Evolutionary conservation across 2,888 invertebrate genomes (phyloP).

Genomic region (Apoderus coryli): DNA sequence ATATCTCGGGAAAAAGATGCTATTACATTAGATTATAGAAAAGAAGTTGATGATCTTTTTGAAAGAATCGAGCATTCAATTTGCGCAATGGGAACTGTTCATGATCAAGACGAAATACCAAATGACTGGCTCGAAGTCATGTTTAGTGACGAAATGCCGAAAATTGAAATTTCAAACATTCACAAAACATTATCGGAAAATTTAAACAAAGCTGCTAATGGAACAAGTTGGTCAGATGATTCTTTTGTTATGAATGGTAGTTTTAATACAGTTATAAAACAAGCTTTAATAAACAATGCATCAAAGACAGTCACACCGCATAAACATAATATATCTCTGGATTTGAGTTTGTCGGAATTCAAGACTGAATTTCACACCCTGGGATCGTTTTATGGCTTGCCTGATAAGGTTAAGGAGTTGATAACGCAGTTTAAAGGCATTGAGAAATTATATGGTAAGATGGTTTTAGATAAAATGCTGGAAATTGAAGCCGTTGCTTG

Average conservation of each 20-base stretch:
- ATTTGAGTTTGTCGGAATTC: constrained; percentile 14
- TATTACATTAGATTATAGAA: constrained; percentile 23
- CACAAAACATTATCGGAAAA: constrained; percentile 15
- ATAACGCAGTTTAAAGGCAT: constrained; percentile 67
- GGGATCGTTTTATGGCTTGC: constrained; percentile 66
- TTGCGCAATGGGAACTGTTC: constrained; percentile 28
- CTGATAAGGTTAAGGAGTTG: constrained; percentile 50
- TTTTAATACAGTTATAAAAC: constrained; percentile 24
- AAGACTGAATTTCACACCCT: constrained; percentile 16
- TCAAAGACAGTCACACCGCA: constrained; percentile 18
- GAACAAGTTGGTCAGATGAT: constrained; percentile 15
- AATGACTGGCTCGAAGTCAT: constrained; percentile 22
- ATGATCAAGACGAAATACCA: constrained; percentile 15
- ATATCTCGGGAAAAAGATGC: constrained; percentile 14
- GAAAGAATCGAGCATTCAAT: constrained; percentile 39
- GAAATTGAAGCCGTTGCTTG: no score
- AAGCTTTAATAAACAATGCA: constrained; percentile 26
- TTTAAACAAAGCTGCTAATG: constrained; percentile 4
- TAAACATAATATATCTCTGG: constrained; percentile 12
- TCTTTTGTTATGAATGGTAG: constrained; percentile 18
- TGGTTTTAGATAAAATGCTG: no score
- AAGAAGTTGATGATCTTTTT: constrained; percentile 33
- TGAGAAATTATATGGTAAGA: constrained; percentile 64
- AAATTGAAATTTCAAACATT: no score
- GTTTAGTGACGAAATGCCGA: constrained; percentile 24